Evolutionary conservation across 2,113 vertebrate genomes (phyloP).

Genomic region (Gymnogyps californianus): DNA sequence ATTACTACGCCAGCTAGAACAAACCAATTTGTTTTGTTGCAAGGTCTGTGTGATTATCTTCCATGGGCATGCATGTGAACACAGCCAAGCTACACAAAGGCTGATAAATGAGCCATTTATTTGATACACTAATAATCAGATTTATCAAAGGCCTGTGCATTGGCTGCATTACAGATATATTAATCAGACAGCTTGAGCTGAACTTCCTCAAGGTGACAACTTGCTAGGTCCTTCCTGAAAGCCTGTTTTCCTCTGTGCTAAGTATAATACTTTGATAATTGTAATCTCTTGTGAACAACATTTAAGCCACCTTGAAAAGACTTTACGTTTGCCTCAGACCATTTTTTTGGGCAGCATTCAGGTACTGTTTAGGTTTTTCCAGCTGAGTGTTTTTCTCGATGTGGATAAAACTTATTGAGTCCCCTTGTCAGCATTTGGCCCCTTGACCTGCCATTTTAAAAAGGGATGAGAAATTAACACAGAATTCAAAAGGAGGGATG

Average conservation of each 20-base stretch:
- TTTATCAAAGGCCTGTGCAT: constrained; percentile 39
- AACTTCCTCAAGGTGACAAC: constrained; percentile 42
- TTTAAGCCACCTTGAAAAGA: not conserved
- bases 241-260: not conserved
- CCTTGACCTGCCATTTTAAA: not conserved
- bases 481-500: not conserved
- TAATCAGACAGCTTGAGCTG: constrained; percentile 36
- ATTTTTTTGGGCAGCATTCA: not conserved
- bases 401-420: not conserved
- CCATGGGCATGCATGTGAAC: not conserved
- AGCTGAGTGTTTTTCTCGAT: not conserved
- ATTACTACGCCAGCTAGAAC: not conserved
- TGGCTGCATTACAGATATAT: not conserved
- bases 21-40: constrained; percentile 52
- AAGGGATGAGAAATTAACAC: not conserved
- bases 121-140: constrained; percentile 64
- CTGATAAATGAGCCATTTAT: constrained; percentile 65
- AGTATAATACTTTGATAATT: not conserved
- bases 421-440: not conserved
- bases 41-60: constrained; percentile 40
- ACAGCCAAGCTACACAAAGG: not conserved
- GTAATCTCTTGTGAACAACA: not conserved
- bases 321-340: not conserved
- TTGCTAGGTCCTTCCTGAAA: not conserved
- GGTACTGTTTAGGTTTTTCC: not conserved